Conservation (phyloP, 2,113 vertebrate genomes). For the Erinaceus europaeus region DNA sequence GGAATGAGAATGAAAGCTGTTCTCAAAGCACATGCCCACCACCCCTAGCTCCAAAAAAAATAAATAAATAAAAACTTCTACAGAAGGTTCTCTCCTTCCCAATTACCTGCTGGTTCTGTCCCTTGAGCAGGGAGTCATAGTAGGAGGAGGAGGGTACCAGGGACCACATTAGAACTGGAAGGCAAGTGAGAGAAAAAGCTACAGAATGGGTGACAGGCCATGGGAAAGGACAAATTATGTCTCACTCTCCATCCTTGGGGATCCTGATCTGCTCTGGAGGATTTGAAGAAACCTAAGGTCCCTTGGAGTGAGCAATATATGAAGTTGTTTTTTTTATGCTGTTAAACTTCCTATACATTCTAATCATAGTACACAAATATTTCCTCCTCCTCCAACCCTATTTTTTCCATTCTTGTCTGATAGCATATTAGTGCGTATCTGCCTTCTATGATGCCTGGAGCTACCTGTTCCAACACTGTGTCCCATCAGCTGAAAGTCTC, state of each 20-base stretch:
- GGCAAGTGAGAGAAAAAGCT: conserved; percentile 13
- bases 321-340: conserved; percentile 34
- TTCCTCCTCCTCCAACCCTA: not conserved
- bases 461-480: not conserved
- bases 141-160: not conserved
- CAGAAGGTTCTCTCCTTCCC: not conserved
- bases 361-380: conserved; percentile 1
- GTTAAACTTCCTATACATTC: not conserved
- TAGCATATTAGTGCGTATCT: not conserved
- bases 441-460: not conserved
- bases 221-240: not conserved
- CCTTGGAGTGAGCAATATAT: not conserved
- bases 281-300: not conserved
- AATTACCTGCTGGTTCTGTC: not conserved
- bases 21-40: not conserved
- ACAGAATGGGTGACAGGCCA: not conserved
- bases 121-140: too few relatives aligned
- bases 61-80: too few relatives aligned
- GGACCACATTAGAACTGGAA: conserved; percentile 45
- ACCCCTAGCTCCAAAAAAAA: too few relatives aligned
- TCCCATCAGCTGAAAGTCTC: not conserved
- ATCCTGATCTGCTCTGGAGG: not conserved
- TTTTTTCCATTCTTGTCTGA: not conserved
- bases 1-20: not conserved
- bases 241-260: not conserved